Evolutionary conservation across 2,888 invertebrate species (phyloP).

Genomic region (Athetis lepigone): DNA sequence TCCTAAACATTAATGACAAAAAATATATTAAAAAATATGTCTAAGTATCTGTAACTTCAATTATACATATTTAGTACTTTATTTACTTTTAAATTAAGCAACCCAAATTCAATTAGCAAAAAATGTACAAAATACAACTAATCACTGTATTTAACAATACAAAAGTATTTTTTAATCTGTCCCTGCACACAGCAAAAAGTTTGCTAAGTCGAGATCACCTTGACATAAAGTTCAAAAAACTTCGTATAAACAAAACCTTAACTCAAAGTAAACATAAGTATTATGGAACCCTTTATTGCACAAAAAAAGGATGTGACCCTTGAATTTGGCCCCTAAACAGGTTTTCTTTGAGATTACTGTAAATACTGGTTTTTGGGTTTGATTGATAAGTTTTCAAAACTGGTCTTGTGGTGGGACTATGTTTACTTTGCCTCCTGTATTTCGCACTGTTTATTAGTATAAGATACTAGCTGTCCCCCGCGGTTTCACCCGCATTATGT

Average conservation of each 20-base stretch:
- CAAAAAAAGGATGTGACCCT: constrained; percentile 11
- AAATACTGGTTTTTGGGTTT: constrained; percentile 14
- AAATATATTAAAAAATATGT: no score
- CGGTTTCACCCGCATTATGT: no score
- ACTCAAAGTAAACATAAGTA: constrained; percentile 23
- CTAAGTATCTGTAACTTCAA: no score
- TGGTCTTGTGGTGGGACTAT: constrained; percentile 9
- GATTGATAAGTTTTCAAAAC: constrained; percentile 7
- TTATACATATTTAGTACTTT: no score
- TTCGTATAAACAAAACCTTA: constrained; percentile 26
- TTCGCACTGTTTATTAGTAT: no score
- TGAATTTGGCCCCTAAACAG: constrained; percentile 8
- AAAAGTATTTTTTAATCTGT: neutral
- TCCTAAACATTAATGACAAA: neutral
- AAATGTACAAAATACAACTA: neutral
- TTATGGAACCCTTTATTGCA: constrained; percentile 31
- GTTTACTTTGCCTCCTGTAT: neutral
- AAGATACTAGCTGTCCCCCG: no score
- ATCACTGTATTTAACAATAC: neutral
- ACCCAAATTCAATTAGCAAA: neutral
- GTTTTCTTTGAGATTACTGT: constrained; percentile 26
- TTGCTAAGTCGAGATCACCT: constrained; percentile 30
- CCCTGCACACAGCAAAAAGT: neutral
- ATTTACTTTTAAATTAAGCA: neutral
- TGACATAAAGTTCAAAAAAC: constrained; percentile 33